Evolutionary conservation across 2,113 vertebrate genomes (phyloP).

Genomic region (Coturnix japonica): DNA sequence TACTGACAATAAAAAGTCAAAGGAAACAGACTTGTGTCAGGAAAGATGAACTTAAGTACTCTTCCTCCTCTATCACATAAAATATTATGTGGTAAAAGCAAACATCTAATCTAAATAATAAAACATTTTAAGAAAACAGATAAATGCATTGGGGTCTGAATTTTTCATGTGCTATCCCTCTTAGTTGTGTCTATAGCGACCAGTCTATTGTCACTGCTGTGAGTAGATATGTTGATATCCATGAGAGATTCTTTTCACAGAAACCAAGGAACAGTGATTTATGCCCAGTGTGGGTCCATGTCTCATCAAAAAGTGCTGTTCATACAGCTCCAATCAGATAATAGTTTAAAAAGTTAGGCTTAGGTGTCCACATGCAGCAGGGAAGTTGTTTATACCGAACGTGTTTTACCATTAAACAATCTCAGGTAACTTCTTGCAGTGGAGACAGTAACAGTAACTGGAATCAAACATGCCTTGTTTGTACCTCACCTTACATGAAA

Average conservation of each 20-base stretch:
- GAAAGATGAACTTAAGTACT: neutral
- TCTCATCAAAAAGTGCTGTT: neutral
- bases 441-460: neutral
- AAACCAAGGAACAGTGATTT: neutral
- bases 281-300: fast-evolving
- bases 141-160: neutral
- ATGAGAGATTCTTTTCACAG: neutral
- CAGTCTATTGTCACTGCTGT: neutral
- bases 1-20: neutral
- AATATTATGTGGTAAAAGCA: neutral
- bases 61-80: neutral
- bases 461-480: neutral
- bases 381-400: neutral
- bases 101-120: neutral
- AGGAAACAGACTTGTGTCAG: neutral
- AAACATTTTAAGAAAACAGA: neutral
- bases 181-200: neutral
- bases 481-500: neutral
- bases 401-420: neutral
- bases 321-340: neutral
- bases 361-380: neutral
- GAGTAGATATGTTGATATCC: neutral
- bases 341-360: neutral
- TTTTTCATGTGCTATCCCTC: neutral
- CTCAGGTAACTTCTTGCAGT: neutral